phyloP scores from a whole-genome alignment of 2,888 invertebrate genomes.

The Hemistola chrysoprasaria region DNA sequence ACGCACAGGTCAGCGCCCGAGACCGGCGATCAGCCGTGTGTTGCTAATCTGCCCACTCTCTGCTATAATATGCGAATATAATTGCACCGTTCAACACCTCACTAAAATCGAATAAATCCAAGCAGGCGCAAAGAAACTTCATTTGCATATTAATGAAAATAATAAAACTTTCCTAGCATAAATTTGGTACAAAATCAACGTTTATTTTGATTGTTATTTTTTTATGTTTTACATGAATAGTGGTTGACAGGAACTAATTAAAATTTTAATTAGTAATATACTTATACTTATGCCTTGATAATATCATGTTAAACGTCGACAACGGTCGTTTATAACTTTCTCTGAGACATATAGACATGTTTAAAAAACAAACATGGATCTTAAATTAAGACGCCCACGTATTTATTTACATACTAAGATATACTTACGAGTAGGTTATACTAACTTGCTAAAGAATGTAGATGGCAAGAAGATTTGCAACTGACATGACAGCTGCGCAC shows the following conservation, averaged over 20 bases:
- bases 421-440: no score
- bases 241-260: slow-evolving; percentile 12
- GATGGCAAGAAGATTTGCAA: slow-evolving; percentile 9
- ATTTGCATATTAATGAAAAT: slow-evolving; percentile 1
- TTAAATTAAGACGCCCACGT: no score
- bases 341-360: slow-evolving; percentile 5
- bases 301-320: slow-evolving; percentile 14
- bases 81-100: slow-evolving; percentile 4
- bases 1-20: slow-evolving; percentile 46
- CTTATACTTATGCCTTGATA: no score
- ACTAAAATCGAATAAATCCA: not conserved
- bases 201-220: slow-evolving; percentile 7
- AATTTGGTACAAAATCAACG: slow-evolving; percentile 7
- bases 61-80: slow-evolving; percentile 19
- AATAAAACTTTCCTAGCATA: not conserved
- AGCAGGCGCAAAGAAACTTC: not conserved
- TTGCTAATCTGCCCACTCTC: slow-evolving; percentile 18
- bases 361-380: slow-evolving; percentile 4
- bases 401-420: no score
- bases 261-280: slow-evolving; percentile 13
- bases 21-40: slow-evolving; percentile 10
- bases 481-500: slow-evolving; percentile 19
- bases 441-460: not conserved
- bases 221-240: slow-evolving; percentile 2
- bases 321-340: slow-evolving; percentile 16